Percentiles rank a stretch among this genome's conserved stretches.
These are phyloP conservation scores for Chironomus tentans DNA, from an alignment of 2,888 invertebrate species.

Conservation along the genomic window DNA sequence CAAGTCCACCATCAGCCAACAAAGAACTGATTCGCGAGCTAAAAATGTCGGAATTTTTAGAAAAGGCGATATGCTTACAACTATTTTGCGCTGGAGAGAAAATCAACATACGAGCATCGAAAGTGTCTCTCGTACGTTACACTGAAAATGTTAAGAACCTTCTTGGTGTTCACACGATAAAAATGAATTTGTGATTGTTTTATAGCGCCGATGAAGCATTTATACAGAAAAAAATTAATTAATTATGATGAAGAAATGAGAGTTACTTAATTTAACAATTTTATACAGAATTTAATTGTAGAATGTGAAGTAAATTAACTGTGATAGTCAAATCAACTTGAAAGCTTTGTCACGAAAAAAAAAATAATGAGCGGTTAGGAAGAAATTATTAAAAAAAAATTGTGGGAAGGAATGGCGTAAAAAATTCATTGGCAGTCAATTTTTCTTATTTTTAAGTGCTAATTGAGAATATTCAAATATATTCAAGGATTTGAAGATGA, in stretches of 20 bases:
- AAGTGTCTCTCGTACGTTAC: constrained; percentile 72
- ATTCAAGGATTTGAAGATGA: not conserved
- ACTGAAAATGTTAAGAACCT: constrained; percentile 74
- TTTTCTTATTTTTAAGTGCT: not conserved
- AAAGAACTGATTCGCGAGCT: constrained; percentile 53
- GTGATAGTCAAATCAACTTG: constrained; percentile 25
- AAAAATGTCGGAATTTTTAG: constrained; percentile 69
- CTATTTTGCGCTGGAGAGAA: constrained; percentile 68
- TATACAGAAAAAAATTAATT: not conserved
- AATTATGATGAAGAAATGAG: not conserved
- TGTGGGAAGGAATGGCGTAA: not conserved
- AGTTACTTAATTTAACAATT: constrained; percentile 1
- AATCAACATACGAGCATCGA: constrained; percentile 68
- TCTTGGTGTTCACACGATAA: constrained; percentile 68
- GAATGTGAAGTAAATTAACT: constrained; percentile 9
- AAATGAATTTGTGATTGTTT: constrained; percentile 43
- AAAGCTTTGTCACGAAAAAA: constrained; percentile 14
- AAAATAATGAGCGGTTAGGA: not conserved
- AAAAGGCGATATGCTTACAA: constrained; percentile 71
- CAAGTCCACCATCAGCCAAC: constrained; percentile 34
- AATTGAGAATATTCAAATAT: not conserved
- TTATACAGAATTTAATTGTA: not conserved
- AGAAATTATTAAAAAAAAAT: not conserved
- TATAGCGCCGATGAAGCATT: constrained; percentile 3
- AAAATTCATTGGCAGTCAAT: not conserved